phyloP scores from a whole-genome alignment of 2,797 vertebrate genomes.

The Brachyalestes nurse region DNA sequence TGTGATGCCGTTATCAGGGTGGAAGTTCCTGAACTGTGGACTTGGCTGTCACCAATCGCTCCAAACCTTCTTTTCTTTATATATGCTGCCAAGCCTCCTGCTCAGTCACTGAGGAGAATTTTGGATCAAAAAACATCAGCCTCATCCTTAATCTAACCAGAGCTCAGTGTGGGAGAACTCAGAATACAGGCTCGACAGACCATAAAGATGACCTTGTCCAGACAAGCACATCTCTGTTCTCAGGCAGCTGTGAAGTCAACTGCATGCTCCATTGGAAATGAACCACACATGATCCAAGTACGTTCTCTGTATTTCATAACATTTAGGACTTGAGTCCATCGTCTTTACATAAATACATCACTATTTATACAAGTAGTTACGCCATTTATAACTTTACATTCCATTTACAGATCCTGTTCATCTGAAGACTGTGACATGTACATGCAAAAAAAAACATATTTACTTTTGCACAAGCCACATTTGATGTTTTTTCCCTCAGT shows the following conservation, averaged over 20 bases:
- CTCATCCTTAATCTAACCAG: slow-evolving; percentile 19
- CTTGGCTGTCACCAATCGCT: neutral
- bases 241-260: slow-evolving; percentile 20
- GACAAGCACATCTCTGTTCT: slow-evolving; percentile 11
- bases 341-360: too few species aligned
- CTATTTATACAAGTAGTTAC: too few species aligned
- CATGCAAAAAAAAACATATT: too few species aligned
- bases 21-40: slow-evolving; percentile 41
- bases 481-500: too few species aligned
- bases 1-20: slow-evolving; percentile 54
- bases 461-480: too few species aligned
- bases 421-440: too few species aligned
- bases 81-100: neutral
- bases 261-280: neutral
- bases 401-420: too few species aligned
- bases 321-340: too few species aligned
- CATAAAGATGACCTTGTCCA: slow-evolving; percentile 20
- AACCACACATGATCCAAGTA: slow-evolving; percentile 14
- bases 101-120: neutral
- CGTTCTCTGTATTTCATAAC: neutral
- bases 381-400: too few species aligned
- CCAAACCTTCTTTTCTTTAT: slow-evolving; percentile 9
- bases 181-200: neutral
- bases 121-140: slow-evolving; percentile 16
- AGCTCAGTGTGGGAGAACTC: slow-evolving; percentile 13